These are phyloP conservation scores for Carcharodon carcharias DNA, from an alignment of 2,797 vertebrate species.

Conservation along the genomic window DNA sequence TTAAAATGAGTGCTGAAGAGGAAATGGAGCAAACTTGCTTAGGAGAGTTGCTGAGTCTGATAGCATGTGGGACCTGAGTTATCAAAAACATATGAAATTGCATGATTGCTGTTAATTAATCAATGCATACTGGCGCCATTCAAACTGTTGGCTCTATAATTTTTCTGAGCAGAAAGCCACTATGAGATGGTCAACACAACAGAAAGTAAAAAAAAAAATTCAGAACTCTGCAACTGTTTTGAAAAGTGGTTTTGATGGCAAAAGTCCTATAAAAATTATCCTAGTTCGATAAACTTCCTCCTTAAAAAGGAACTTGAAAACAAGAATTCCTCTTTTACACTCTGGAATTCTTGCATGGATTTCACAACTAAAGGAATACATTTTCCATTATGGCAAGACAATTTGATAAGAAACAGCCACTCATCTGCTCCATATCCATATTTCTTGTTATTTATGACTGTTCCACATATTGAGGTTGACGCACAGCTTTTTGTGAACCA, in stretches of 20 bases:
- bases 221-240: neutral
- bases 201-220: neutral
- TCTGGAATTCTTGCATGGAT: slow-evolving; percentile 11
- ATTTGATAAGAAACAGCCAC: slow-evolving; percentile 33
- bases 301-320: neutral
- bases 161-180: neutral
- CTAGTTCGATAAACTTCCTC: neutral
- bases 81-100: neutral
- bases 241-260: neutral
- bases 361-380: slow-evolving; percentile 8
- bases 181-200: neutral
- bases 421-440: slow-evolving; percentile 14
- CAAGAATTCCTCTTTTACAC: neutral
- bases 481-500: neutral
- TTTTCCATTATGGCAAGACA: slow-evolving; percentile 2
- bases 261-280: neutral
- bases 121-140: neutral
- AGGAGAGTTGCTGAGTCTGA: neutral
- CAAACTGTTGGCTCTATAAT: neutral
- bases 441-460: slow-evolving; percentile 29
- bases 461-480: slow-evolving; percentile 31
- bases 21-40: neutral
- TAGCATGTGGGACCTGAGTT: neutral
- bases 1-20: neutral
- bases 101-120: neutral